These are phyloP conservation scores for Aromia moschata DNA, from an alignment of 2,888 invertebrate species.

Conservation along the genomic window DNA sequence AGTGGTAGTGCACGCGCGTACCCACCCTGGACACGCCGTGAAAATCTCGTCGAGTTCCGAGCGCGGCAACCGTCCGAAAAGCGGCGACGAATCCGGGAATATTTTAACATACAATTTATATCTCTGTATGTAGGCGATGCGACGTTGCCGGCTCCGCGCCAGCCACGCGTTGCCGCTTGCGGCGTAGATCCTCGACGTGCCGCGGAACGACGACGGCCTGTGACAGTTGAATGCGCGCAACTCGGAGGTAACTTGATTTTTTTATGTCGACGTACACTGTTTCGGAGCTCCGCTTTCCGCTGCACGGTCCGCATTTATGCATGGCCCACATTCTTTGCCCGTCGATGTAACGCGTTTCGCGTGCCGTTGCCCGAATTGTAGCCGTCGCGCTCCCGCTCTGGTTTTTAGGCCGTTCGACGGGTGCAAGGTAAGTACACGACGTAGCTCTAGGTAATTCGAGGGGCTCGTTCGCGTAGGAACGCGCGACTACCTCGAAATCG, in stretches of 20 bases:
- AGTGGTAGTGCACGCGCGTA: conserved; percentile 40
- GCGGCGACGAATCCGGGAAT: conserved; percentile 50
- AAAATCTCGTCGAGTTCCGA: conserved; percentile 50
- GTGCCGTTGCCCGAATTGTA: too few relatives aligned
- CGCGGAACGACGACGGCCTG: conserved; percentile 47
- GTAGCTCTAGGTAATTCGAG: too few relatives aligned
- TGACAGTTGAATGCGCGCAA: conserved; percentile 59
- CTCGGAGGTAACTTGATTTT: conserved; percentile 56
- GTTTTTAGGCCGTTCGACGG: too few relatives aligned
- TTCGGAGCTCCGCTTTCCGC: conserved; percentile 17
- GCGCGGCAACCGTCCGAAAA: conserved; percentile 44
- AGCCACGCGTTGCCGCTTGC: conserved; percentile 46
- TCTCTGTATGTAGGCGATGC: conserved; percentile 59
- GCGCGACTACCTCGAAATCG: too few relatives aligned
- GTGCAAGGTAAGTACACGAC: too few relatives aligned
- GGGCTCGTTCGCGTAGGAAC: too few relatives aligned
- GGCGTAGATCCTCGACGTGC: conserved; percentile 48
- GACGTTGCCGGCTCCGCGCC: conserved; percentile 48
- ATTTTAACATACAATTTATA: conserved; percentile 57
- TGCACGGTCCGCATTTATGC: background rate
- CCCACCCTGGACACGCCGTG: conserved; percentile 42
- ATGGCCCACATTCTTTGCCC: conserved; percentile 4
- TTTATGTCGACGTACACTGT: conserved; percentile 54
- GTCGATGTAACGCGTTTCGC: too few relatives aligned
- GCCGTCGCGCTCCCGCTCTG: too few relatives aligned